phyloP scores from a whole-genome alignment of 2,888 invertebrate species.

The Andrena marginata region DNA sequence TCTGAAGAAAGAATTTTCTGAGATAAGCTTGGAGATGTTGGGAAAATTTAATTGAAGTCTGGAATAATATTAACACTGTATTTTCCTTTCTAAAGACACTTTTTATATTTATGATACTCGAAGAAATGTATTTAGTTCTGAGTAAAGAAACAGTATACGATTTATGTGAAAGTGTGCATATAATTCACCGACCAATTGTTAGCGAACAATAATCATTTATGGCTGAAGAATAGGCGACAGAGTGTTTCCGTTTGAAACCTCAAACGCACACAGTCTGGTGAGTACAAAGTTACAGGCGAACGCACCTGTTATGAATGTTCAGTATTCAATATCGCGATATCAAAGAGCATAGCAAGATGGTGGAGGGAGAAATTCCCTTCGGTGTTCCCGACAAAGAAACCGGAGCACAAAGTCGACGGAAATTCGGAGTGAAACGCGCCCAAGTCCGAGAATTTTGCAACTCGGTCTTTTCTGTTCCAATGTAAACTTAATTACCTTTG shows the following conservation, averaged over 20 bases:
- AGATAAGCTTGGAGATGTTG: no score
- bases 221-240: slow-evolving; percentile 32
- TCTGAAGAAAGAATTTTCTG: no score
- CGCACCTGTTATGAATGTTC: slow-evolving; percentile 74
- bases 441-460: slow-evolving; percentile 44
- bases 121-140: no score
- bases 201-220: slow-evolving; percentile 23
- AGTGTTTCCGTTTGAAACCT: slow-evolving; percentile 69
- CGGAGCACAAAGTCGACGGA: slow-evolving; percentile 57
- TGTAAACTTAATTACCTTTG: slow-evolving; percentile 6
- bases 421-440: slow-evolving; percentile 55
- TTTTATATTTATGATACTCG: no score
- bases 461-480: slow-evolving; percentile 9
- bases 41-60: no score
- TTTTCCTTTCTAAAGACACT: no score
- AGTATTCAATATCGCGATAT: slow-evolving; percentile 74
- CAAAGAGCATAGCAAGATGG: slow-evolving; percentile 69
- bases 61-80: no score
- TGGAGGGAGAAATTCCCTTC: slow-evolving; percentile 61
- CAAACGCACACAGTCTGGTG: slow-evolving; percentile 54
- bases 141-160: no score
- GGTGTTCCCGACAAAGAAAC: slow-evolving; percentile 61
- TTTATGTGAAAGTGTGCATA: no score
- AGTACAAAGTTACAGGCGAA: slow-evolving; percentile 68
- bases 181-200: neutral